Percentiles rank a stretch among this genome's conserved stretches.
These are phyloP conservation scores for Microtus richardsoni DNA, from an alignment of 2,113 vertebrate genomes.

Conservation along the genomic window DNA sequence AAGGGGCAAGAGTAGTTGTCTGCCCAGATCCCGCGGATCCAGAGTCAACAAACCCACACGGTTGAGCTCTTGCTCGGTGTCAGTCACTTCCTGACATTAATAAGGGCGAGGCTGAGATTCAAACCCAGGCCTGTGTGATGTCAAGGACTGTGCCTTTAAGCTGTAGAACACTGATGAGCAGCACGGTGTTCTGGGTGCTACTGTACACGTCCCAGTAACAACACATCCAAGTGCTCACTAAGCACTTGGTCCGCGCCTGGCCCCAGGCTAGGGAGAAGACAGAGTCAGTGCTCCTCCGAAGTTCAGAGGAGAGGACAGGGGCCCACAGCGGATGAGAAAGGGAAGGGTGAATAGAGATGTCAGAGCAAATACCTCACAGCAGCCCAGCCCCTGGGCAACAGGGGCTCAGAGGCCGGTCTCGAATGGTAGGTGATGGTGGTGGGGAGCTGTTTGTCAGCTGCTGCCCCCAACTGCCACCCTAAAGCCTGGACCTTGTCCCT, in stretches of 20 bases:
- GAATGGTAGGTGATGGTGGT: fast-evolving
- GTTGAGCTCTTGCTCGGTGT: not conserved
- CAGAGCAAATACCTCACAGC: fast-evolving
- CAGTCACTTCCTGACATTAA: not conserved
- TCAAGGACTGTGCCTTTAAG: not conserved
- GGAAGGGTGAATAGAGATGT: fast-evolving
- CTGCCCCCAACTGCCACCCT: not conserved
- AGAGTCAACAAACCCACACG: not conserved
- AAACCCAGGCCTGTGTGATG: not conserved
- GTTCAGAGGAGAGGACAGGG: not conserved
- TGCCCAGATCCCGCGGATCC: not conserved
- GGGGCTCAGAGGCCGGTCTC: fast-evolving
- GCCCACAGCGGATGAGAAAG: not conserved
- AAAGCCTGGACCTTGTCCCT: not conserved
- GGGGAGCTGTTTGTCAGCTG: not conserved
- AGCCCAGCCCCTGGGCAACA: fast-evolving
- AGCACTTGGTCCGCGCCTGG: not conserved
- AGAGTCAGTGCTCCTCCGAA: not conserved
- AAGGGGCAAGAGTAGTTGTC: not conserved
- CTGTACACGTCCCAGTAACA: not conserved
- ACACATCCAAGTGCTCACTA: not conserved
- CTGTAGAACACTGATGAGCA: not conserved
- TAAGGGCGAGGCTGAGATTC: not conserved
- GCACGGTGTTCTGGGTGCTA: not conserved
- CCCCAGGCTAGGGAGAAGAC: not conserved